Conservation (phyloP, 1,140 invertebrate genomes). For the Zaprionus ghesquierei region DNA sequence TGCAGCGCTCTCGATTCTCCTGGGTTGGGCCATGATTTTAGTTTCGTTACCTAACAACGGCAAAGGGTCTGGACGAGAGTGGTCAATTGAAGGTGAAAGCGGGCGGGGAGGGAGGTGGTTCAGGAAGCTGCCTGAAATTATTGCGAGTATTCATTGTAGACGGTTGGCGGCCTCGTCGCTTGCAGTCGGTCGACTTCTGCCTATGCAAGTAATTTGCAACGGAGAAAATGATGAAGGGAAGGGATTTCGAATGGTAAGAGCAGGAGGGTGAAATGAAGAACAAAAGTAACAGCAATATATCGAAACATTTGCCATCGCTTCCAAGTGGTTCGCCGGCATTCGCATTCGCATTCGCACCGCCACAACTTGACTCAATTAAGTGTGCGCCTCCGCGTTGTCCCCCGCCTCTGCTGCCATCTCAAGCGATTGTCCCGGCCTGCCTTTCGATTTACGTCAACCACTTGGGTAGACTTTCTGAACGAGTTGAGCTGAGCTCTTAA, state of each 20-base stretch:
- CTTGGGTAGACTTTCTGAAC: constrained; percentile 79
- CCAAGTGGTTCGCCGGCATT: constrained; percentile 52
- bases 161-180: constrained; percentile 5
- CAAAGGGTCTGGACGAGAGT: background rate
- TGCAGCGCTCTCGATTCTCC: constrained; percentile 50
- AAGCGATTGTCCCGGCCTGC: constrained; percentile 32
- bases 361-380: constrained; percentile 77
- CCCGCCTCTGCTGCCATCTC: background rate
- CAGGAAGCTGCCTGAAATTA: constrained; percentile 57
- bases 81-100: background rate
- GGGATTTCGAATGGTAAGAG: background rate
- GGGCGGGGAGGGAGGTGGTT: background rate
- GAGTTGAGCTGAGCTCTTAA: constrained; percentile 80
- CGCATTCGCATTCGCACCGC: constrained; percentile 60
- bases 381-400: constrained; percentile 16
- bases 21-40: constrained; percentile 66
- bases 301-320: constrained; percentile 68
- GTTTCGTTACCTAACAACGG: constrained; percentile 42
- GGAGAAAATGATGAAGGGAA: background rate
- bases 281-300: constrained; percentile 57
- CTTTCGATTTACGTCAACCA: constrained; percentile 71
- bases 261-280: background rate
- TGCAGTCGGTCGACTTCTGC: constrained; percentile 4
- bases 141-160: constrained; percentile 62
- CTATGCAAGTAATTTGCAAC: constrained; percentile 27